Conservation (phyloP, 2,797 vertebrate genomes). For the Sternarchorhynchus goeldii region DNA sequence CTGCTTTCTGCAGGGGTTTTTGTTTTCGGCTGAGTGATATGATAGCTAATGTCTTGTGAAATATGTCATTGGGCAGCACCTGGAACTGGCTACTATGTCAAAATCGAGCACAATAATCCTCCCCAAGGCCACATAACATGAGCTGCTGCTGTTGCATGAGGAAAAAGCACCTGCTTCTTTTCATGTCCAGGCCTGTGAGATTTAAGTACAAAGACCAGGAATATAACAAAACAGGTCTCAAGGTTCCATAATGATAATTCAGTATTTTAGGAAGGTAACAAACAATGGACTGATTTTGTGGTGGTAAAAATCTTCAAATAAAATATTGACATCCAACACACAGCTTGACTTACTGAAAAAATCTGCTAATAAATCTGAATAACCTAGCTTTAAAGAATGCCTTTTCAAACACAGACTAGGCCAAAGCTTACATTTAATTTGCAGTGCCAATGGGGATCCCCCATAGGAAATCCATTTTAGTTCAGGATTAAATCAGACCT, state of each 20-base stretch:
- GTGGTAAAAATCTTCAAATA: background rate
- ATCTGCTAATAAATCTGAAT: too few species aligned
- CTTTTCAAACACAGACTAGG: background rate
- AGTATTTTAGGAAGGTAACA: background rate
- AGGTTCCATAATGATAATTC: background rate
- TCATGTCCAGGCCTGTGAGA: constrained; percentile 22
- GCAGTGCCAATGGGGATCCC: background rate
- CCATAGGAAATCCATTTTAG: background rate
- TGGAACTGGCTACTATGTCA: constrained; percentile 25
- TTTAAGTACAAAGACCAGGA: constrained; percentile 16
- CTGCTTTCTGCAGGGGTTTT: constrained; percentile 1
- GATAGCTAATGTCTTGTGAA: constrained; percentile 19
- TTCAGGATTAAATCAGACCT: background rate
- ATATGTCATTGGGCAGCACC: constrained; percentile 20
- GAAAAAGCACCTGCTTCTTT: constrained; percentile 17
- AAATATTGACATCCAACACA: background rate
- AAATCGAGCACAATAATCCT: constrained; percentile 12
- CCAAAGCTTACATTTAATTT: background rate
- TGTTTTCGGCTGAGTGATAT: constrained; percentile 12
- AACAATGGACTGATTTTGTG: background rate
- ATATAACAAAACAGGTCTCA: background rate
- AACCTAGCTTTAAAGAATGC: background rate
- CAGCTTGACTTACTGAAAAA: background rate
- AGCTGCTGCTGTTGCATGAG: background rate
- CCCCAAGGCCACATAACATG: constrained; percentile 28